A percentile compares a stretch with the other conserved stretches of the same genome.
These are phyloP conservation scores for Pyrgus malvae DNA, from an alignment of 2,888 invertebrate genomes.

Conservation along the genomic window DNA sequence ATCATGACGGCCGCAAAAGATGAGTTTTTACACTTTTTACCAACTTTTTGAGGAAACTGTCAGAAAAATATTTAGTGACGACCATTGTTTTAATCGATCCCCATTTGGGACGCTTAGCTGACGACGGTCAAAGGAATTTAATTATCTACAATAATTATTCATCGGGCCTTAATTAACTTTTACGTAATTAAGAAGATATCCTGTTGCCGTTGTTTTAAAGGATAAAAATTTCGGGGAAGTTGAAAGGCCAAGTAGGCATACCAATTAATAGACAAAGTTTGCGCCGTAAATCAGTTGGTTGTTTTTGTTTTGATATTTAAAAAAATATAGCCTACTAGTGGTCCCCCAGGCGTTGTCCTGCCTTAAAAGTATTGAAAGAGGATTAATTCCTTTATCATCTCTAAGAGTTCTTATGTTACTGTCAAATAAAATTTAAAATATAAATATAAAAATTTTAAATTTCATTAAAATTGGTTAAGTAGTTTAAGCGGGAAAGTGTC, in stretches of 20 bases:
- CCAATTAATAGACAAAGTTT: conserved; percentile 2
- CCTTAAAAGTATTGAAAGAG: no score
- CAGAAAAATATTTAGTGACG: conserved; percentile 27
- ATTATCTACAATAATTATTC: conserved; percentile 48
- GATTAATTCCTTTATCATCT: no score
- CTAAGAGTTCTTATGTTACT: no score
- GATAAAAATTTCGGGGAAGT: conserved; percentile 3
- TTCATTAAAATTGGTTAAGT: no score
- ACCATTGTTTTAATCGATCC: conserved; percentile 33
- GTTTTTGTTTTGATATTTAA: no score
- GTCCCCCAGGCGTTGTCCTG: no score
- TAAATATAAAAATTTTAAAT: no score
- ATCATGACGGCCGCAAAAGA: not conserved
- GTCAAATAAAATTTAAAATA: no score
- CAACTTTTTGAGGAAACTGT: not conserved
- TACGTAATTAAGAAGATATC: conserved; percentile 41
- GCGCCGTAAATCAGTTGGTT: not conserved
- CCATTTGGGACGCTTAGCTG: conserved; percentile 22
- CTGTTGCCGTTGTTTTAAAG: conserved; percentile 1
- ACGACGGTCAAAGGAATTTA: conserved; percentile 44
- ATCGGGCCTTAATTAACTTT: conserved; percentile 46
- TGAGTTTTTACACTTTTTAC: not conserved
- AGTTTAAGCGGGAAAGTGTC: no score
- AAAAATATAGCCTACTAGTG: no score
- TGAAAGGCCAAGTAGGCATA: not conserved